Evolutionary conservation across 2,113 vertebrate species (phyloP).

Genomic region (Catagonus wagneri): DNA sequence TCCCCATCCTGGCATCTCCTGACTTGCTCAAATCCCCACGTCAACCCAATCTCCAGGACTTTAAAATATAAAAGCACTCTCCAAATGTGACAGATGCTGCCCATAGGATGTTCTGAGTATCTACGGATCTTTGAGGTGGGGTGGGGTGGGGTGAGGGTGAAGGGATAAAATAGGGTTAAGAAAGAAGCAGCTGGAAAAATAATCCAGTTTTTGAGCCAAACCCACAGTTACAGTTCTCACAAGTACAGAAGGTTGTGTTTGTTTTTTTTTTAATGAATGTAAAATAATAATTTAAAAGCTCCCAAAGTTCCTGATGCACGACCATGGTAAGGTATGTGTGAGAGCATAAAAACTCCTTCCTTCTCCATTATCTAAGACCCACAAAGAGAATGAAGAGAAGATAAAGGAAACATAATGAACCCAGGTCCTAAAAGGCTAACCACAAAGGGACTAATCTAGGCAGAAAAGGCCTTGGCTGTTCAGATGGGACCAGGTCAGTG

Average conservation of each 20-base stretch:
- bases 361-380: not conserved
- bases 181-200: not conserved
- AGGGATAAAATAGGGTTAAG: not conserved
- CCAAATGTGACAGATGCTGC: not conserved
- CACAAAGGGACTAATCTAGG: not conserved
- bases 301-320: not conserved
- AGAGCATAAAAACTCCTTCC: not conserved
- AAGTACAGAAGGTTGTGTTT: conserved; percentile 31
- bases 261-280: not conserved
- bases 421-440: not conserved
- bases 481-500: accelerated
- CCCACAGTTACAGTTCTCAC: conserved; percentile 73
- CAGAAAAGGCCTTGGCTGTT: not conserved
- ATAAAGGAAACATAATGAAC: accelerated
- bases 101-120: not conserved
- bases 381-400: not conserved
- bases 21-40: not conserved
- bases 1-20: not conserved
- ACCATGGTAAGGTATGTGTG: not conserved
- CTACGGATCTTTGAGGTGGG: not conserved
- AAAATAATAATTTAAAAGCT: not conserved
- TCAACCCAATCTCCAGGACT: not conserved
- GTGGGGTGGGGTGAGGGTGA: too few relatives aligned
- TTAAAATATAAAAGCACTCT: not conserved
- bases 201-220: conserved; percentile 59